These are phyloP conservation scores for Calycopis cecrops DNA, from an alignment of 1,140 invertebrate genomes.

Conservation along the genomic window DNA sequence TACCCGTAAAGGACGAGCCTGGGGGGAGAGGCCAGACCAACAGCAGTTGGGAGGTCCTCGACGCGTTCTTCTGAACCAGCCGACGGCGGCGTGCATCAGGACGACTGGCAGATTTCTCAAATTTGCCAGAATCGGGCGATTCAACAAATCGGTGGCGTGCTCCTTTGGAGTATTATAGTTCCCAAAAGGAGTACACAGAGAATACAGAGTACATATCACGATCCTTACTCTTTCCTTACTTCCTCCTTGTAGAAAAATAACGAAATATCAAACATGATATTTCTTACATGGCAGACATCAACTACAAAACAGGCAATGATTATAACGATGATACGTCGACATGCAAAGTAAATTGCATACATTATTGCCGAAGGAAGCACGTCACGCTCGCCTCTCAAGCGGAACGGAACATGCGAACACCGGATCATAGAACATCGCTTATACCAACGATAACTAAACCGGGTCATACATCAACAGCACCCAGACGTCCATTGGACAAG, in stretches of 20 bases:
- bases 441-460: neutral
- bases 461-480: neutral
- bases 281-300: neutral
- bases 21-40: too few species aligned
- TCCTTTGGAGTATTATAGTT: too few species aligned
- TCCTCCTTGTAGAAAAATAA: neutral
- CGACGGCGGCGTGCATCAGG: too few species aligned
- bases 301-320: neutral
- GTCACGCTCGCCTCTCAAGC: neutral
- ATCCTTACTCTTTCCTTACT: neutral
- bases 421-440: neutral
- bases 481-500: neutral
- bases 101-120: too few species aligned
- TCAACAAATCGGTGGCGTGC: too few species aligned
- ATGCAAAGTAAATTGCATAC: constrained; percentile 12
- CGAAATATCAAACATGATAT: neutral
- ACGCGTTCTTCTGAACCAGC: too few species aligned
- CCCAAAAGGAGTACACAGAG: too few species aligned
- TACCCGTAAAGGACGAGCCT: too few species aligned
- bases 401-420: neutral
- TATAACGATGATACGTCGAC: neutral
- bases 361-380: constrained; percentile 1
- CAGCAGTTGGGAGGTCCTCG: too few species aligned
- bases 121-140: too few species aligned
- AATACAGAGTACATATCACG: too few species aligned